Evolutionary conservation across 2,797 vertebrate genomes (phyloP), one percentile per base, ranked within the genome.

Genomic region (Natrix natrix): DNA sequence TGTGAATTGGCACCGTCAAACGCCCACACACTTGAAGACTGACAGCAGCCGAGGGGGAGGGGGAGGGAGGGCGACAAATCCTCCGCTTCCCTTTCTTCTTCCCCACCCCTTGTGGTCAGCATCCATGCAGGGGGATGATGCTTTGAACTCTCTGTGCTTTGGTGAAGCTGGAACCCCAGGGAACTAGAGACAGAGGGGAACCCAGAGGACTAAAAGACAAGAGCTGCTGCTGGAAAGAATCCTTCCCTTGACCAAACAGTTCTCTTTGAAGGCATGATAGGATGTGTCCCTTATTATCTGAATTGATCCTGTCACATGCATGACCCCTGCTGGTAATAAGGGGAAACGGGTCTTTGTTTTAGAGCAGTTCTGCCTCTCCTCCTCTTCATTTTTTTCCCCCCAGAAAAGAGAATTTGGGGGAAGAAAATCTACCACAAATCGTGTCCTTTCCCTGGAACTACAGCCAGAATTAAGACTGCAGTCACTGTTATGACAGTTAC

Each of bases 11-110:
- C 94, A 94, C 92, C 0, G 0, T n/a, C 6, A 88, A 90, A 94
- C 92, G 95, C 94, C 96, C 96, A 96, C 96, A 95, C 96, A 96
- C 94, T 94, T 10, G 0, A 94, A 88, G 91, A 83, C 43, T 83
- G 74, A 83, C 74, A 83, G 74, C 43, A 83, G 74, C 74, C 14
- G 17, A 4, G 54, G 37, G 22, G 87, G 32, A 6, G 60, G 59
- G 88, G 55, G 37, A 57, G 69, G 1, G 54, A 48, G 56, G 48
- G 55, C 16, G 37, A 87, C 54, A 90, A 22, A 74, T 54, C 93
- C 52, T 52, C 37, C 1, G 8, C 54, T 87, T 60, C 37, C 93
- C 87, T 48, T 90, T 57, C 87, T 63, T 86, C 78, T 69, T 57
- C 88, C 66, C 37, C 13, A 2, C 5, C 55, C 57, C 26, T 87